Evolutionary conservation across 1,140 invertebrate species (phyloP), one percentile per base, ranked within the genome.

Genomic region (Drosophila lini): DNA sequence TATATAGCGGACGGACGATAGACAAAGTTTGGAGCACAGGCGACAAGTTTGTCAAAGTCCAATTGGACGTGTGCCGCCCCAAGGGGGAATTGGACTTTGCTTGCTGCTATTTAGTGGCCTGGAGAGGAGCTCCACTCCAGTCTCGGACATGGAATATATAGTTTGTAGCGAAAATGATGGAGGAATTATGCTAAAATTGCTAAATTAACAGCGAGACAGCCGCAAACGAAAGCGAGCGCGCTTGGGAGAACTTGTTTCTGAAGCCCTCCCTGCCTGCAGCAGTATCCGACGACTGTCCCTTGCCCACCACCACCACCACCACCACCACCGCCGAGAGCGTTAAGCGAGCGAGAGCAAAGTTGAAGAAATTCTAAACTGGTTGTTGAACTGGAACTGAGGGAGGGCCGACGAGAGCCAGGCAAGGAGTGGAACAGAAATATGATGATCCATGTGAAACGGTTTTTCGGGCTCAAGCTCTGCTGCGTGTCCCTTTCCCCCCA

Each of bases 331-430:
- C 25, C 25, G 25, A 28, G 5, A 32, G 47, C 25, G 25, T 10
- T 11, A 28, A 56, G n/a, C 16, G 53, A 57, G 53, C 11, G 19
- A 36, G 38, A 44, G 22, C 61, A 36, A 50, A 58, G 40, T 31
- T 55, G 8, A 73, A 79, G 60, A 82, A 76, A 88, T 82, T 86
- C 67, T 77, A 82, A 86, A 86, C 82, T 86, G 82, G 82, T 86
- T 86, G 83, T 88, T 82, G 67, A 82, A 88, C 82, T 76, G 78
- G 58, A 60, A 60, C 63, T 25, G 8, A 41, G 22, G 38, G 16
- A 69, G 10, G 32, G 3, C 19, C 5, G n/a, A 28, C 5, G n/a
- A 28, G 28, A 58, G 44, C 15, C 4, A 19, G 10, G 34, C 25
- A 57, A 32, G 11, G n/a, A 40, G 34, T 11, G 13, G 9, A 36